Evolutionary conservation across 2,113 vertebrate genomes (phyloP).

Genomic region (Melospiza georgiana): DNA sequence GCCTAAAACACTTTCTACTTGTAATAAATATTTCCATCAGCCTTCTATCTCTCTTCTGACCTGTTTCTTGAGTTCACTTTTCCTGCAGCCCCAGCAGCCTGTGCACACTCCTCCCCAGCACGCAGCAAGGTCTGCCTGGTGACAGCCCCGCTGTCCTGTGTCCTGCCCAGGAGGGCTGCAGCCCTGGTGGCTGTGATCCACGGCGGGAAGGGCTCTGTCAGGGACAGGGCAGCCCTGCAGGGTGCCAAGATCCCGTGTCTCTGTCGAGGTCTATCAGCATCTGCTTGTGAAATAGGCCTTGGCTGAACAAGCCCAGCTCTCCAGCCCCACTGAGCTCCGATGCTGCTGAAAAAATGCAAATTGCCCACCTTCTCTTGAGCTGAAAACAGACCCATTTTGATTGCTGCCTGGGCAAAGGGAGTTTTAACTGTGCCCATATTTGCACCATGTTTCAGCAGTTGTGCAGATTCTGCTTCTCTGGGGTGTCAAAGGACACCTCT

Average conservation of each 20-base stretch:
- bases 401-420: background rate
- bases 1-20: background rate
- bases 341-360: background rate
- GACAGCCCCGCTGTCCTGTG: background rate
- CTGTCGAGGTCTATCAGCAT: background rate
- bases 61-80: background rate
- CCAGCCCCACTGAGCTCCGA: rapidly evolving
- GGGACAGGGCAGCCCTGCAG: rapidly evolving
- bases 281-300: background rate
- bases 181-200: background rate
- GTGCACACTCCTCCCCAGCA: background rate
- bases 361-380: background rate
- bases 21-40: background rate
- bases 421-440: background rate
- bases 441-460: background rate
- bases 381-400: background rate
- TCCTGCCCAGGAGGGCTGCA: background rate
- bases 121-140: background rate
- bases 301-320: background rate
- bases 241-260: background rate
- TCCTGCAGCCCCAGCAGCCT: background rate
- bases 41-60: background rate
- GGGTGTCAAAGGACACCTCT: background rate
- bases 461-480: background rate
- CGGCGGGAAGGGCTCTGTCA: background rate